Evolutionary conservation across 1,140 invertebrate genomes (phyloP).

Genomic region (Platorchestia sp.): DNA sequence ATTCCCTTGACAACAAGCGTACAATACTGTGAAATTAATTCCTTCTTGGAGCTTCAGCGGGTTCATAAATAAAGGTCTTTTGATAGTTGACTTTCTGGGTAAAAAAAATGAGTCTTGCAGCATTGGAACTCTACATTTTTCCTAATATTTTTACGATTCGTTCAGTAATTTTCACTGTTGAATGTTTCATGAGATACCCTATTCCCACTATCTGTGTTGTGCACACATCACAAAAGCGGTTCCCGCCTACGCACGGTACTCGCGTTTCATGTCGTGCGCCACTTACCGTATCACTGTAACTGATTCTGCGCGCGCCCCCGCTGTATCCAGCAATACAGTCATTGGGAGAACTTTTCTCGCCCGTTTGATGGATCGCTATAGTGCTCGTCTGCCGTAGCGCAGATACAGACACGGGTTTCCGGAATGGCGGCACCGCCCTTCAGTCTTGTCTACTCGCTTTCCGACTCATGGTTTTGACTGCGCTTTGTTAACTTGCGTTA

Average conservation of each 20-base stretch:
- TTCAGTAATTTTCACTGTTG: no score
- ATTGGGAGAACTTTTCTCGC: background rate
- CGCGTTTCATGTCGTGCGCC: background rate
- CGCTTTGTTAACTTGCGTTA: background rate
- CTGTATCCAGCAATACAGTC: background rate
- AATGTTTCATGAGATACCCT: background rate
- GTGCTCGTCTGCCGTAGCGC: background rate
- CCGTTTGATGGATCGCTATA: background rate
- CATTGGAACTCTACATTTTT: no score
- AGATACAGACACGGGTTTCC: background rate
- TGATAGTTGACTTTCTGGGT: no score
- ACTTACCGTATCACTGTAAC: background rate
- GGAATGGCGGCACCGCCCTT: background rate
- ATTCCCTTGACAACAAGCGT: no score
- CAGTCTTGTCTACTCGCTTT: background rate
- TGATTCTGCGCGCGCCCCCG: background rate
- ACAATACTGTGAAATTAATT: no score
- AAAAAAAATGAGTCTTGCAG: no score
- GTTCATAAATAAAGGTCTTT: no score
- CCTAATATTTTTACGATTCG: background rate
- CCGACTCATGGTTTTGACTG: background rate
- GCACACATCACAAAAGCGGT: background rate
- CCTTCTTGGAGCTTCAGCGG: no score
- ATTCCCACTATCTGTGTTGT: background rate
- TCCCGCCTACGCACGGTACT: background rate